Evolutionary conservation across 64 coral and sea anemone species (phyloP), one percentile per base, ranked within the genome.

Genomic region (Catalaphyllia jardinei): DNA sequence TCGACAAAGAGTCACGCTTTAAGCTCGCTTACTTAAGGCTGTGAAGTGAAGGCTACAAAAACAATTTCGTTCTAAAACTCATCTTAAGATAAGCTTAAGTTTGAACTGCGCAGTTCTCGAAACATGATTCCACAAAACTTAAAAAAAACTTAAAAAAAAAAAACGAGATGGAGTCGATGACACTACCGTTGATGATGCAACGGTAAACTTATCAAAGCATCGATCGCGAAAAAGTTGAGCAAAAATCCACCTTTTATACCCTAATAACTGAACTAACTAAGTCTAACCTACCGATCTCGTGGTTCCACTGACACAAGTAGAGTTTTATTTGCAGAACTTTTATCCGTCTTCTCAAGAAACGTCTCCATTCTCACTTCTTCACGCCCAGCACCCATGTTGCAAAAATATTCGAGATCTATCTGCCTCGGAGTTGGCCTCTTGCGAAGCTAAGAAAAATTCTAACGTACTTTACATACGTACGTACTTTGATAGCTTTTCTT

Each of bases 281-380:
- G 14, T 18, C 35, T 72, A 71, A 79, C 94, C 59, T 97, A 97
- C 95, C 95, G 90, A 91, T 97, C 95, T 82, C 63, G 79, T 65
- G 91, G 95, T 24, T 93, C 91, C 31, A 94, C 67, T 14, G 91
- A 81, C 61, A 97, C 95, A 61, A 97, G 69, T 25, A 97, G 95
- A 54, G 76, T 60, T 79, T 91, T 88, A 78, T 94, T 93, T 8
- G 83, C 31, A 46, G 64, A 35, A 79, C 86, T 81, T 18, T 89
- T 87, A 6, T 76, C 27, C 86, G 74, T 92, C 62, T 76, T 89
- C 80, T 78, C 64, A 30, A 92, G 73, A 86, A 96, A 87, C 31
- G 87, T 93, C 72, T 96, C 95, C n/a, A 96, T 52, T 80, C 86
- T 90, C 31, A 93, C 75, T 73, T 88, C 91, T 65, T 96, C 95